Conservation (phyloP, 35 echinoderm and acorn worm species). For the Eucidaris tribuloides region DNA sequence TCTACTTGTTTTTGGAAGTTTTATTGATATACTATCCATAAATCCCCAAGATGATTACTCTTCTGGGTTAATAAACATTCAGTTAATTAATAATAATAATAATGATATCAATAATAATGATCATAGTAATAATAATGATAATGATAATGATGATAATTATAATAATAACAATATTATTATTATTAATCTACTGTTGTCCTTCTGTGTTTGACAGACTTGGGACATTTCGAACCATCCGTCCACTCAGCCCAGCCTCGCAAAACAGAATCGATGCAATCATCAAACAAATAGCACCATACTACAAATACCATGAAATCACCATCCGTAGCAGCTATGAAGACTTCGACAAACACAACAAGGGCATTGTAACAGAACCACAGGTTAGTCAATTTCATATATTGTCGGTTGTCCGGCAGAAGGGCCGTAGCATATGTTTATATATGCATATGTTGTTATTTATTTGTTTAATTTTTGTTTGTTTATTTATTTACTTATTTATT, state of each 20-base stretch:
- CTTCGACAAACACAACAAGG: slow-evolving; percentile 95
- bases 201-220: slow-evolving; percentile 59
- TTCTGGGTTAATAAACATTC: no score
- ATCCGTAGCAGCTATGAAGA: slow-evolving; percentile 83
- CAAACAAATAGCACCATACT: slow-evolving; percentile 71
- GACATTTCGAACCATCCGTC: slow-evolving; percentile 66
- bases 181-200: background rate
- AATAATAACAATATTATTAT: background rate
- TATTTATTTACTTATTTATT: no score
- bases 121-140: background rate
- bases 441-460: no score
- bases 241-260: slow-evolving; percentile 74
- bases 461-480: no score
- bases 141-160: background rate
- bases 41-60: no score
- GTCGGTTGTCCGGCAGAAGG: no score
- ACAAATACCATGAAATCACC: slow-evolving; percentile 96
- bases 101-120: background rate
- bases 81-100: no score
- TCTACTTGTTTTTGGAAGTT: no score
- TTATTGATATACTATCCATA: no score
- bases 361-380: slow-evolving; percentile 91
- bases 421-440: no score
- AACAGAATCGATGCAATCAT: slow-evolving; percentile 42
- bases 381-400: no score